Evolutionary conservation across 2,113 vertebrate genomes (phyloP).

Genomic region (Paedocypris sp.): DNA sequence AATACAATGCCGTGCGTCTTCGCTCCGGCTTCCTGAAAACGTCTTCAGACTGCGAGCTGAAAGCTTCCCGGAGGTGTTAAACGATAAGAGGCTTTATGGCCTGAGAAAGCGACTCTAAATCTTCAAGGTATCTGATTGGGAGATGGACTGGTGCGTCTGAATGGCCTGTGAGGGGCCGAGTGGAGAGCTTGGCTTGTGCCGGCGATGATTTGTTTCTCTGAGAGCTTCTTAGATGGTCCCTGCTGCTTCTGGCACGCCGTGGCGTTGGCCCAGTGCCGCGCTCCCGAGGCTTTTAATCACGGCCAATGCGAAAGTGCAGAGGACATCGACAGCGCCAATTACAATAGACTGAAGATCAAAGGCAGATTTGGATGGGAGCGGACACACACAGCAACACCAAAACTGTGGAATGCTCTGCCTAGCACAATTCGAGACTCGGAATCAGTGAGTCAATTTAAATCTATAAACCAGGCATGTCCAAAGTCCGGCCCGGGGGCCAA

Average conservation of each 20-base stretch:
- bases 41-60: constrained; percentile 15
- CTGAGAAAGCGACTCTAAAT: constrained; percentile 9
- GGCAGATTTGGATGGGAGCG: background rate
- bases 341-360: constrained; percentile 28
- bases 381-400: background rate
- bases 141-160: background rate
- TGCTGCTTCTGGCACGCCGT: background rate
- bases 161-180: background rate
- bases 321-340: background rate
- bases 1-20: constrained; percentile 3
- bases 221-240: constrained; percentile 22
- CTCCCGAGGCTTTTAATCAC: constrained; percentile 11
- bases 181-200: background rate
- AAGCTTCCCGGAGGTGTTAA: background rate
- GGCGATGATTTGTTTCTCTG: constrained; percentile 19
- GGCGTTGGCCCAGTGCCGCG: background rate
- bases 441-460: no score
- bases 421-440: no score
- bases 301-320: constrained; percentile 3
- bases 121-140: background rate
- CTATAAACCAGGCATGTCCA: no score
- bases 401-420: no score
- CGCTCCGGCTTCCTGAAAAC: background rate
- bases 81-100: constrained; percentile 15
- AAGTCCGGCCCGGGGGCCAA: no score